Percentiles rank a stretch among this genome's conserved stretches.
Conservation (phyloP, 2,888 invertebrate species). For the Tenthredo distinguenda region DNA sequence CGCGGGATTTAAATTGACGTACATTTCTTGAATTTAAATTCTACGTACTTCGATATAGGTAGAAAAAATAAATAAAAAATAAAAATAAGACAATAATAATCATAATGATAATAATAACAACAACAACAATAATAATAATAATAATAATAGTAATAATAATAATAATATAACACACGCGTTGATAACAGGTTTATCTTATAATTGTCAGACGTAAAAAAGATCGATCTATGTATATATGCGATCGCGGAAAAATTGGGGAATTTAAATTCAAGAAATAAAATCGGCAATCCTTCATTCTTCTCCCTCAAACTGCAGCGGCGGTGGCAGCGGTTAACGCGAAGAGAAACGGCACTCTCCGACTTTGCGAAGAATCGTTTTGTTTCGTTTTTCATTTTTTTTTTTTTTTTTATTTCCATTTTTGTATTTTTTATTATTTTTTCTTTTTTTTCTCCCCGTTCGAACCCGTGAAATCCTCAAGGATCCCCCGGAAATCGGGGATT, state of each 20-base stretch:
- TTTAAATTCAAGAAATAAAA: slow-evolving; percentile 26
- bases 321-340: background rate
- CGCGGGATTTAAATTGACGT: background rate
- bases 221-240: background rate
- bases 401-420: too few relatives aligned
- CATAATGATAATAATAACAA: too few relatives aligned
- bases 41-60: background rate
- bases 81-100: too few relatives aligned
- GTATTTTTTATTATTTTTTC: too few relatives aligned
- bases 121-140: too few relatives aligned
- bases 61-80: background rate
- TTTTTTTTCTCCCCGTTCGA: too few relatives aligned
- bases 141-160: background rate
- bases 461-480: too few relatives aligned
- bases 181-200: too few relatives aligned
- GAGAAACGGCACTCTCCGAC: slow-evolving; percentile 17
- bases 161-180: background rate
- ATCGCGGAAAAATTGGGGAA: background rate
- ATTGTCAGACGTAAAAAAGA: background rate
- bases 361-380: background rate
- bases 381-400: background rate
- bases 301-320: background rate
- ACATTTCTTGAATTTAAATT: slow-evolving; percentile 45
- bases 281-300: background rate
- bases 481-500: too few relatives aligned